Evolutionary conservation across 2,888 invertebrate genomes (phyloP).

Genomic region (Eupithecia subfuscata): DNA sequence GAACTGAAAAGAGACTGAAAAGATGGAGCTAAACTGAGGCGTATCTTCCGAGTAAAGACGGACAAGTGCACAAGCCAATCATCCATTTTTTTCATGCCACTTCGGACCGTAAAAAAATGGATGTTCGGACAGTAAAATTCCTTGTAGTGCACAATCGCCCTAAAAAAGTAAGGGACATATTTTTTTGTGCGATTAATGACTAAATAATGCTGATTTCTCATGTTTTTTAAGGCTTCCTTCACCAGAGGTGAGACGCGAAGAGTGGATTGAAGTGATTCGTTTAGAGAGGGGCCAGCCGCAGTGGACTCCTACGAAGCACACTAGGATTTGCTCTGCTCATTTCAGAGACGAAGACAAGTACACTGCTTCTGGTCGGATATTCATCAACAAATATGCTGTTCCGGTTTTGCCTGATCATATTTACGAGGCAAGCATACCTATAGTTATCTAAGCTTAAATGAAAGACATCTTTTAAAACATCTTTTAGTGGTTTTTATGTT

Average conservation of each 20-base stretch:
- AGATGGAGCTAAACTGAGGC: no score
- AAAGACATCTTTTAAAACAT: neutral
- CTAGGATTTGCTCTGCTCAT: constrained; percentile 43
- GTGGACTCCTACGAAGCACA: constrained; percentile 40
- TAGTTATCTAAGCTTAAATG: neutral
- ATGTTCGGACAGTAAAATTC: no score
- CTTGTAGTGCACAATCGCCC: no score
- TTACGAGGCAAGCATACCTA: constrained; percentile 22
- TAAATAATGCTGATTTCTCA: neutral
- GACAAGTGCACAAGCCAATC: no score
- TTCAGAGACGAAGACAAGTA: constrained; percentile 42
- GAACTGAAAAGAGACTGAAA: no score
- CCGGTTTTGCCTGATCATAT: constrained; percentile 29
- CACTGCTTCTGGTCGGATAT: constrained; percentile 29
- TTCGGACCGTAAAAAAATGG: no score
- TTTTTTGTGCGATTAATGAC: neutral
- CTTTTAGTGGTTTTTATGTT: neutral
- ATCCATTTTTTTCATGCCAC: no score
- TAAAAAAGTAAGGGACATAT: neutral
- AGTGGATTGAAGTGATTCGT: constrained; percentile 39
- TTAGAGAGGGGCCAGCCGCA: constrained; percentile 34
- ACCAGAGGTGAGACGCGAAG: constrained; percentile 22
- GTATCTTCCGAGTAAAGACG: no score
- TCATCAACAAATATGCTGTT: constrained; percentile 36
- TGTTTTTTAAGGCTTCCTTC: constrained; percentile 37